Conservation (phyloP, 2,888 invertebrate species). For the Lasioglossum marginatum region DNA sequence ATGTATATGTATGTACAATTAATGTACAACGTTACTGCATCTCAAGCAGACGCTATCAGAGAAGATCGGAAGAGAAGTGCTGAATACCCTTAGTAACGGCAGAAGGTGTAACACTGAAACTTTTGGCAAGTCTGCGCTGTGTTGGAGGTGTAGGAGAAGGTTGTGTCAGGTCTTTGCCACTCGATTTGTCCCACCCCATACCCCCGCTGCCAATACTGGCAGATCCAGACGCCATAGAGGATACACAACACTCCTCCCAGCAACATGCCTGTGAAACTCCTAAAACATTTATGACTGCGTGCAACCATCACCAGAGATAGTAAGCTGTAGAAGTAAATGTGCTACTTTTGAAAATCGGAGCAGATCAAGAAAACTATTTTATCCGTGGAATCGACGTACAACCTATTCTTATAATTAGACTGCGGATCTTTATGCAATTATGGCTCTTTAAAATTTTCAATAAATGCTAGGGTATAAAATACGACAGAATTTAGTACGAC, state of each 20-base stretch:
- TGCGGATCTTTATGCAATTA: too few relatives aligned
- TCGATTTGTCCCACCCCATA: constrained; percentile 79
- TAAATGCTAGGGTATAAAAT: too few relatives aligned
- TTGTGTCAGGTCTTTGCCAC: constrained; percentile 85
- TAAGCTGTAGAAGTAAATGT: constrained; percentile 51
- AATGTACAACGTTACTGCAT: not conserved
- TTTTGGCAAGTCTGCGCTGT: constrained; percentile 95
- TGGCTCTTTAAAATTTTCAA: too few relatives aligned
- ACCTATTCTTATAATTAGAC: constrained; percentile 4
- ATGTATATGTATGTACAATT: constrained; percentile 31
- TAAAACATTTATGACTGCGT: constrained; percentile 77
- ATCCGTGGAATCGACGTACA: constrained; percentile 9
- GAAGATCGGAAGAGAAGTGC: constrained; percentile 46
- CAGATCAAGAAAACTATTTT: constrained; percentile 7
- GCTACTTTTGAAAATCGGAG: constrained; percentile 33
- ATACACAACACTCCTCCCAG: constrained; percentile 83
- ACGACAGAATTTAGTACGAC: too few relatives aligned
- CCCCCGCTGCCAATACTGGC: constrained; percentile 76
- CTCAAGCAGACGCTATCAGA: constrained; percentile 3
- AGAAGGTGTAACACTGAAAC: constrained; percentile 94
- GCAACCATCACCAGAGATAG: constrained; percentile 77
- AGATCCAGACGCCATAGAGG: constrained; percentile 76
- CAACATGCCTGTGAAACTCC: constrained; percentile 84
- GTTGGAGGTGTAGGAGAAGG: constrained; percentile 93
- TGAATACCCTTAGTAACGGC: constrained; percentile 87